These are phyloP conservation scores for Loripinus fragilis DNA, from an alignment of 2,888 invertebrate species.

Conservation along the genomic window DNA sequence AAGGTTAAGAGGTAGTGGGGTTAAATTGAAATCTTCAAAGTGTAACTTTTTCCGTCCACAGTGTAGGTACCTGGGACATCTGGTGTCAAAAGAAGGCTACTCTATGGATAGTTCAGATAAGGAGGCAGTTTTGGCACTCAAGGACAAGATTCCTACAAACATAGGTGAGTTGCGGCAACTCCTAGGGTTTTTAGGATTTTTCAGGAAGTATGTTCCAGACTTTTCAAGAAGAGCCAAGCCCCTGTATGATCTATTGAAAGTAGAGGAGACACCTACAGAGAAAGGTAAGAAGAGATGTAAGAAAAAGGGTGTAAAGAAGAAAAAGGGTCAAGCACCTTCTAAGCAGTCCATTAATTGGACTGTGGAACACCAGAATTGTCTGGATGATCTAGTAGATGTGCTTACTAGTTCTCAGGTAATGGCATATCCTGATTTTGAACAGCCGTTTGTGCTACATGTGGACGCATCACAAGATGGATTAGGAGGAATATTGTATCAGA, in stretches of 20 bases:
- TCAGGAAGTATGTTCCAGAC: conserved; percentile 31
- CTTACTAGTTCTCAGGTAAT: conserved; percentile 18
- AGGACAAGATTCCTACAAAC: conserved; percentile 30
- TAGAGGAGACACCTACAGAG: neutral
- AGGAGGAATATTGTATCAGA: too few species aligned
- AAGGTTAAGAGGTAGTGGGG: conserved; percentile 22
- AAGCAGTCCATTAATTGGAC: conserved; percentile 20
- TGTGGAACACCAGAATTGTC: conserved; percentile 15
- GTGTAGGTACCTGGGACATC: conserved; percentile 40
- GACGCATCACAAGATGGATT: too few species aligned
- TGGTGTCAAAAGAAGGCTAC: conserved; percentile 37
- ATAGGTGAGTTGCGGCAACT: conserved; percentile 32
- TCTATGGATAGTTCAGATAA: conserved; percentile 29
- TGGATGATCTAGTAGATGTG: neutral
- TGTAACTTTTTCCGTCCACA: conserved; percentile 34
- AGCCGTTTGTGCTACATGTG: too few species aligned
- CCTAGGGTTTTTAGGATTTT: conserved; percentile 35
- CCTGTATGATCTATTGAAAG: conserved; percentile 31
- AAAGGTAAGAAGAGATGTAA: neutral
- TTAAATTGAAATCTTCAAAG: conserved; percentile 50
- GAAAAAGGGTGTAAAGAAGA: neutral
- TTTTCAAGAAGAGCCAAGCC: conserved; percentile 28
- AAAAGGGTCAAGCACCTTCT: conserved; percentile 18
- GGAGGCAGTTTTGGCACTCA: conserved; percentile 22
- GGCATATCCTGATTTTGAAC: conserved; percentile 38